Evolutionary conservation across 2,113 vertebrate genomes (phyloP), one percentile per base, ranked within the genome.

Genomic region (Nipponia nippon): DNA sequence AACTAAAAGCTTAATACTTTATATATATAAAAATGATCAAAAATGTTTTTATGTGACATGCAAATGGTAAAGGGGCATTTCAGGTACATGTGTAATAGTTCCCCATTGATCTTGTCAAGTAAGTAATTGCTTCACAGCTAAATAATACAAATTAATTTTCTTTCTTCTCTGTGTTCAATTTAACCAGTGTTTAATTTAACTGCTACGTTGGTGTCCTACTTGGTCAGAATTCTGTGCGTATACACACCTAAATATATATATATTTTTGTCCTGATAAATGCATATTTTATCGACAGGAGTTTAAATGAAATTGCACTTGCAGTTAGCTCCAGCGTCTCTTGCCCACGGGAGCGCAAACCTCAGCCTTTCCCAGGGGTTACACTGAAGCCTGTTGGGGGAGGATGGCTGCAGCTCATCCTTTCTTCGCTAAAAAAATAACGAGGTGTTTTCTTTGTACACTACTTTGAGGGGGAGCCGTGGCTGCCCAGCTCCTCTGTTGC

Each of bases 231-330:
- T 11, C 12, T 72, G 12, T 50, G 49, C 13, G 14, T 25, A 50
- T 50, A 50, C 12, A 50, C 49, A 47, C 46, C 23, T 7, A 50
- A n/a, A n/a, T 25, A 50, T 12, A n/a, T 36, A 8, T 29, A 6
- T 47, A 14, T n/a, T 52, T 69, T 47, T 67, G 49, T 38, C 23
- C 42, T 76, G 38, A 82, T 26, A 59, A 79, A 79, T 44, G 13
- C 10, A 49, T 4, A 2, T 83, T 79, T 76, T 66, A 59, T 61
- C 62, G 81, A 32, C 9, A 72, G 8, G n/a, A 66, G 7, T 88
- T 95, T 81, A 81, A 90, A 62, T 67, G 23, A 67, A 94, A 78
- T 52, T 50, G 19, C n/a, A 66, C 14, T 78, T 70, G 16, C 55
- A 67, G 10, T 66, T 90, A 50, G n/a, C 70, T 77, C 18, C 55